These are phyloP conservation scores for Trachythela sp. DNA, from an alignment of 64 coral and sea anemone genomes.

Conservation along the genomic window DNA sequence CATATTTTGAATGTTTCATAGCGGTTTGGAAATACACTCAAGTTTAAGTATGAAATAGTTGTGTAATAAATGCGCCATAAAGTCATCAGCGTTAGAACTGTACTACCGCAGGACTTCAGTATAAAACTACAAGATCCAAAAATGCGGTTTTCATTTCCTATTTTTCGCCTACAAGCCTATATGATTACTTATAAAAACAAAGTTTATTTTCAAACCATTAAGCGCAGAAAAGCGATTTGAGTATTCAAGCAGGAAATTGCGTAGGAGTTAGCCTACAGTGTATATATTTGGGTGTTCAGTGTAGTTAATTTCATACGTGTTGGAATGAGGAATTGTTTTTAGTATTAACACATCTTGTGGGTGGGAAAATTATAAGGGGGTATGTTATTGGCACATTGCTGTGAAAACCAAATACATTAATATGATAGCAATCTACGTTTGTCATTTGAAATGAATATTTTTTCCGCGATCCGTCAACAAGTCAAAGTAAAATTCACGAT, in stretches of 20 bases:
- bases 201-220: not conserved
- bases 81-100: no score
- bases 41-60: no score
- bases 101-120: no score
- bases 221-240: not conserved
- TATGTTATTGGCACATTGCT: not conserved
- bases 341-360: not conserved
- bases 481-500: not conserved
- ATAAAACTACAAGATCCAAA: not conserved
- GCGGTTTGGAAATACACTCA: no score
- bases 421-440: not conserved
- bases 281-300: not conserved
- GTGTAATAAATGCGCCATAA: no score
- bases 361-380: not conserved
- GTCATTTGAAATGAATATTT: constrained; percentile 2
- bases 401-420: not conserved
- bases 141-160: not conserved
- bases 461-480: not conserved
- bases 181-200: not conserved
- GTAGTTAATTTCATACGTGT: not conserved
- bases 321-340: not conserved
- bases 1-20: no score
- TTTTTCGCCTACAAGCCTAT: not conserved
- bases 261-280: not conserved
- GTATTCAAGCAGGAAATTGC: not conserved